These are phyloP conservation scores for Serripes groenlandicus DNA, from an alignment of 2,888 invertebrate species.

Conservation along the genomic window DNA sequence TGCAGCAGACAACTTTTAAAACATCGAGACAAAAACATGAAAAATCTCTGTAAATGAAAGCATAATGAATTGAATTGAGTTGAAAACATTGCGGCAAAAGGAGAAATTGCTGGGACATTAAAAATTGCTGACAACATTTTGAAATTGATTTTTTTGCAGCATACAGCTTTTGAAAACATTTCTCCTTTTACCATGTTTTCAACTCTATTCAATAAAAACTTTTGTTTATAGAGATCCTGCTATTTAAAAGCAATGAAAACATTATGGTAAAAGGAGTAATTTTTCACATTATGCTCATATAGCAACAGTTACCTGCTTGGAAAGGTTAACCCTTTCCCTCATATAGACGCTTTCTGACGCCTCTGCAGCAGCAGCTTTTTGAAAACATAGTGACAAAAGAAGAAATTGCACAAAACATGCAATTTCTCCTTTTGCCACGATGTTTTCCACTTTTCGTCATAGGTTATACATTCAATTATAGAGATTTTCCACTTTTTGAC, in stretches of 20 bases:
- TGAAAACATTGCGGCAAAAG: background rate
- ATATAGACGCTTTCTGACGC: background rate
- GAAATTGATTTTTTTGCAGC: too few relatives aligned
- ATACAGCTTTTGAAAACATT: too few relatives aligned
- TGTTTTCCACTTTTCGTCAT: background rate
- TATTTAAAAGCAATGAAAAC: background rate
- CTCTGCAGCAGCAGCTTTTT: background rate
- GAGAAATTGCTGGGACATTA: background rate
- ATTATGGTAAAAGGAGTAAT: background rate
- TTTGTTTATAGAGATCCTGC: too few relatives aligned
- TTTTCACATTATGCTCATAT: too few relatives aligned
- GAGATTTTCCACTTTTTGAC: too few relatives aligned
- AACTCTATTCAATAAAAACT: too few relatives aligned
- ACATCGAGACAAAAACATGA: background rate
- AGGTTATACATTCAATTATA: too few relatives aligned
- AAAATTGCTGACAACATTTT: too few relatives aligned
- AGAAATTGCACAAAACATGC: background rate
- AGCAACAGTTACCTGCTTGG: too few relatives aligned
- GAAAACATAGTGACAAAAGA: background rate
- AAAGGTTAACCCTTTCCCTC: background rate
- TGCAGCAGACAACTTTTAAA: too few relatives aligned
- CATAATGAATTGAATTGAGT: background rate
- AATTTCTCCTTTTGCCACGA: background rate
- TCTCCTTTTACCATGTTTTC: too few relatives aligned
- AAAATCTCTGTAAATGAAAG: background rate